Conservation (phyloP, 2,113 vertebrate species). For the Psettodes erumei region DNA sequence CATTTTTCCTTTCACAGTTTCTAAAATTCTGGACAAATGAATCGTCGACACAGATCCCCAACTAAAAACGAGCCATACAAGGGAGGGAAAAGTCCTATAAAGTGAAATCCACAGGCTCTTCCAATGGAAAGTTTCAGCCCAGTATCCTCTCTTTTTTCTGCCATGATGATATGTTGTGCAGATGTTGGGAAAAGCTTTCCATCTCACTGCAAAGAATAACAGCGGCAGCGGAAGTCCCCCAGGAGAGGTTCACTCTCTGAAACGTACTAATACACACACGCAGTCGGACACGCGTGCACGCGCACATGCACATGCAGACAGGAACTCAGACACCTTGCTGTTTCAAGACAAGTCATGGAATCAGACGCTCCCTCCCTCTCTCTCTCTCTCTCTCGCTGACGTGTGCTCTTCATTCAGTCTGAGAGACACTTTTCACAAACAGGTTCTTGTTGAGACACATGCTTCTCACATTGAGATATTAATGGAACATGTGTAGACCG, state of each 20-base stretch:
- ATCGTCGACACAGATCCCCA: too few species aligned
- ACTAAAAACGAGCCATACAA: conserved; percentile 28
- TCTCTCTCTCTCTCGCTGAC: background rate
- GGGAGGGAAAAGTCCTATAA: conserved; percentile 43
- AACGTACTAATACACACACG: conserved; percentile 27
- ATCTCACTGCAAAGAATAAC: conserved; percentile 75
- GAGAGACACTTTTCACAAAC: background rate
- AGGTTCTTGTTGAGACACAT: conserved; percentile 27
- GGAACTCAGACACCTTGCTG: conserved; percentile 27
- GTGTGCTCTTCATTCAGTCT: conserved; percentile 13
- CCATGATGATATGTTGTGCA: conserved; percentile 76
- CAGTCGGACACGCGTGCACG: background rate
- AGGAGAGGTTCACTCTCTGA: conserved; percentile 57
- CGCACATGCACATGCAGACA: conserved; percentile 2
- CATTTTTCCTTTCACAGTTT: conserved; percentile 14
- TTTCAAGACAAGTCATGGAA: conserved; percentile 19
- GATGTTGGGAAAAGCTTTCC: conserved; percentile 75
- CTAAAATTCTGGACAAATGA: conserved; percentile 25
- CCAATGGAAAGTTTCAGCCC: conserved; percentile 68
- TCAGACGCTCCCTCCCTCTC: conserved; percentile 8
- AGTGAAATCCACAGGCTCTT: conserved; percentile 46
- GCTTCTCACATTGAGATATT: conserved; percentile 37
- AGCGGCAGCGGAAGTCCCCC: conserved; percentile 67
- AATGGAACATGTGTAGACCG: conserved; percentile 27
- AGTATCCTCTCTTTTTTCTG: conserved; percentile 24